These are phyloP conservation scores for Caenorhabditis sp. DNA, from an alignment of 2,888 invertebrate species.

Conservation along the genomic window DNA sequence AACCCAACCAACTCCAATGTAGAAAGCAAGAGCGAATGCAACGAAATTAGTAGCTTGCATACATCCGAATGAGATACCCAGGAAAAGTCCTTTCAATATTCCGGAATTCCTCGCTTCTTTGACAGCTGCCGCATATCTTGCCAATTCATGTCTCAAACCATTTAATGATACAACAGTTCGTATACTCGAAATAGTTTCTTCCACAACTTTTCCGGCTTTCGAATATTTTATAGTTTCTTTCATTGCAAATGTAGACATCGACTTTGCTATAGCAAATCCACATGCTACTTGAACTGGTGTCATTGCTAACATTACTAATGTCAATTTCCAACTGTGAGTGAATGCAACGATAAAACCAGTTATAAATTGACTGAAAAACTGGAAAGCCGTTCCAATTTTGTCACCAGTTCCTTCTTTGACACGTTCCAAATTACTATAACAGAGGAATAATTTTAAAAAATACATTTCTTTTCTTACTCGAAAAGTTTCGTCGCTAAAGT, in stretches of 20 bases:
- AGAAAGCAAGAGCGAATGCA: slow-evolving; percentile 62
- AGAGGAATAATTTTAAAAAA: no score
- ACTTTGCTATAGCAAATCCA: slow-evolving; percentile 64
- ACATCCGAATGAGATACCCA: slow-evolving; percentile 55
- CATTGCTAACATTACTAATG: slow-evolving; percentile 71
- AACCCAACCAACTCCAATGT: slow-evolving; percentile 71
- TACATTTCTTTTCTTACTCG: no score
- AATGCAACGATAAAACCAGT: slow-evolving; percentile 70
- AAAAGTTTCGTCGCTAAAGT: slow-evolving; percentile 74
- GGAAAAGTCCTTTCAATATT: slow-evolving; percentile 70
- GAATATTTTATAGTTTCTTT: slow-evolving; percentile 72
- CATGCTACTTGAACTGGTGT: slow-evolving; percentile 59
- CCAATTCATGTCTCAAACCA: slow-evolving; percentile 67
- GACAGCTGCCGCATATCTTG: slow-evolving; percentile 62
- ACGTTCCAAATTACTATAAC: slow-evolving; percentile 68
- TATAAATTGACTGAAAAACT: slow-evolving; percentile 58
- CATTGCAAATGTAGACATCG: slow-evolving; percentile 73
- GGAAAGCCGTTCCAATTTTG: slow-evolving; percentile 68
- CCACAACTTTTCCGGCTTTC: slow-evolving; percentile 70
- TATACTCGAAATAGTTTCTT: slow-evolving; percentile 66
- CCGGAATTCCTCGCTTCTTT: slow-evolving; percentile 71
- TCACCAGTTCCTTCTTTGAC: slow-evolving; percentile 70
- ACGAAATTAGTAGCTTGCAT: slow-evolving; percentile 55
- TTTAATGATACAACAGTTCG: slow-evolving; percentile 70
- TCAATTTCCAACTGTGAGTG: slow-evolving; percentile 68